phyloP scores from a whole-genome alignment of 2,113 vertebrate genomes.

The Bufo bufo region DNA sequence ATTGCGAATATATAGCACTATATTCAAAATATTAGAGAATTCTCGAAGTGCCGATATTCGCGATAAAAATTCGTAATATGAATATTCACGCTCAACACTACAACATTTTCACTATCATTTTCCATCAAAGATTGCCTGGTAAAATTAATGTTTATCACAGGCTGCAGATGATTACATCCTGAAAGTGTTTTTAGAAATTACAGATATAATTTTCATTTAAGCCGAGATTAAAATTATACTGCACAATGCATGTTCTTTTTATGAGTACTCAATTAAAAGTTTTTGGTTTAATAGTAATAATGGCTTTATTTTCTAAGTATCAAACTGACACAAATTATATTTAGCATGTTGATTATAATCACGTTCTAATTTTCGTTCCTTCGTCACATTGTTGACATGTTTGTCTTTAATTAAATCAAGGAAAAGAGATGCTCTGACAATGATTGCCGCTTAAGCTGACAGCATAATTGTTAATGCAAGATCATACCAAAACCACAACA shows the following conservation, averaged over 20 bases:
- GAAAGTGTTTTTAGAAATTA: constrained; percentile 34
- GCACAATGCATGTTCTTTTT: constrained; percentile 22
- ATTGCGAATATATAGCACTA: no score
- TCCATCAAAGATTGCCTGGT: constrained; percentile 10
- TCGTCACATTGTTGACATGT: constrained; percentile 47
- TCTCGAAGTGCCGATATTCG: no score
- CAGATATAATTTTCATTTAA: constrained; percentile 47
- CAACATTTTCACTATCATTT: neutral
- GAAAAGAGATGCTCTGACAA: constrained; percentile 46
- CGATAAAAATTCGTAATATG: no score
- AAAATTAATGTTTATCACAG: constrained; percentile 25
- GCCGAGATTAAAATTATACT: constrained; percentile 27
- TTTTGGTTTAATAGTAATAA: constrained; percentile 48
- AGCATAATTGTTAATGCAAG: constrained; percentile 50
- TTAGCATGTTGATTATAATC: constrained; percentile 50
- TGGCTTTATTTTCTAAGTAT: constrained; percentile 32
- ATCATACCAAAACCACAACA: constrained; percentile 23
- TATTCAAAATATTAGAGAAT: no score
- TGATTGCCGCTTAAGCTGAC: constrained; percentile 49
- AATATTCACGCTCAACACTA: no score
- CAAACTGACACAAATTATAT: constrained; percentile 48
- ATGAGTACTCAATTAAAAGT: constrained; percentile 35
- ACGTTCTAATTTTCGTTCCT: constrained; percentile 36
- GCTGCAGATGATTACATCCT: constrained; percentile 30
- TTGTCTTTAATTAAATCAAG: constrained; percentile 51